Evolutionary conservation across 1,140 invertebrate species (phyloP).

Genomic region (Physella acuta): DNA sequence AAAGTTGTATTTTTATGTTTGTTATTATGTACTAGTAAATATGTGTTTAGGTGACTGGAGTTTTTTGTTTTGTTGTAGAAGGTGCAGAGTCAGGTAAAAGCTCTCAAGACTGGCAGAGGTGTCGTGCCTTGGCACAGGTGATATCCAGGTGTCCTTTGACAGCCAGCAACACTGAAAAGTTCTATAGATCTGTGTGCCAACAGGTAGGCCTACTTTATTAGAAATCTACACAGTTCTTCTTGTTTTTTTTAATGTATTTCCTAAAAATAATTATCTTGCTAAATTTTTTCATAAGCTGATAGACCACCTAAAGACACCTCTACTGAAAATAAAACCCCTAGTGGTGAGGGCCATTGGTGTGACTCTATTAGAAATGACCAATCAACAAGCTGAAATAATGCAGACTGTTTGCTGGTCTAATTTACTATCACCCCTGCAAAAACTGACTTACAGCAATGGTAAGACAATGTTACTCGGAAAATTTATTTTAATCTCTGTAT

Average conservation of each 20-base stretch:
- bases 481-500: too few relatives aligned
- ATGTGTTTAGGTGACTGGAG: too few relatives aligned
- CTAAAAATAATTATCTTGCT: background rate
- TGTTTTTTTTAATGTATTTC: background rate
- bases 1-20: too few relatives aligned
- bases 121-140: slow-evolving; percentile 17
- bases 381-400: slow-evolving; percentile 3
- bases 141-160: slow-evolving; percentile 12
- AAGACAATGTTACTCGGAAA: too few relatives aligned
- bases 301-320: background rate
- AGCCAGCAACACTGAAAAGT: background rate
- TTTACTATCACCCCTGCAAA: background rate
- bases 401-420: slow-evolving; percentile 1
- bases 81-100: background rate
- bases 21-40: too few relatives aligned
- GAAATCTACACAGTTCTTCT: background rate
- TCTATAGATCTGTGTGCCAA: slow-evolving; percentile 10
- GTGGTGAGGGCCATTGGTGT: slow-evolving; percentile 5
- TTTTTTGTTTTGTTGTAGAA: too few relatives aligned
- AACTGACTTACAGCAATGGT: too few relatives aligned
- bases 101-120: slow-evolving; percentile 14
- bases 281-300: background rate
- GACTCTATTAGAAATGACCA: slow-evolving; percentile 7
- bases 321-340: background rate
- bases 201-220: slow-evolving; percentile 14